These are phyloP conservation scores for Sclerurus mexicanus DNA, from an alignment of 2,113 vertebrate genomes.

Conservation along the genomic window DNA sequence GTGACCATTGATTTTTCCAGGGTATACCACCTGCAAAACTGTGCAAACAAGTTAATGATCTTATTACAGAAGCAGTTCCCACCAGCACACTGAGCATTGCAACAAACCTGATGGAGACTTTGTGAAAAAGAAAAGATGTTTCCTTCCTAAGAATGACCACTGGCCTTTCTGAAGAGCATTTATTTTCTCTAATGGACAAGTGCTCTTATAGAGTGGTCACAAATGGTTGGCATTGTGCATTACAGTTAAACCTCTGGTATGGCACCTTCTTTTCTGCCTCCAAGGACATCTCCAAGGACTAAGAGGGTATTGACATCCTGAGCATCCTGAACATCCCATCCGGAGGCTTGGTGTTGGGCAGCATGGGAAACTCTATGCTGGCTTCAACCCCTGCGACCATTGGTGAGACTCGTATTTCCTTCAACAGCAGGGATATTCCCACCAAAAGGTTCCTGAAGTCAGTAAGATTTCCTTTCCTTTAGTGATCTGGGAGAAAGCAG, in stretches of 20 bases:
- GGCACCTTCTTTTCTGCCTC: not conserved
- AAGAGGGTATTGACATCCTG: not conserved
- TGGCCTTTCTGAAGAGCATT: not conserved
- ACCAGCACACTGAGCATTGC: not conserved
- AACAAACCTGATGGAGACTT: not conserved
- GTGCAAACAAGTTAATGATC: not conserved
- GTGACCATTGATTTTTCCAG: not conserved
- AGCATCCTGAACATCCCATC: not conserved
- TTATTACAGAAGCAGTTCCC: not conserved
- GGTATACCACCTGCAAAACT: not conserved
- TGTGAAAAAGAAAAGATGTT: not conserved
- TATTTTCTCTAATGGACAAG: not conserved
- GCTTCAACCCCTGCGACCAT: not conserved
- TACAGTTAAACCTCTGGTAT: not conserved
- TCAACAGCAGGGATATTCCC: rapidly evolving
- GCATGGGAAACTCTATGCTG: not conserved
- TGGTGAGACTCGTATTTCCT: not conserved
- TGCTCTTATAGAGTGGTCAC: not conserved
- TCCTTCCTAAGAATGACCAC: not conserved
- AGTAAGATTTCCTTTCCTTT: not conserved
- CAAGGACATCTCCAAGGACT: not conserved
- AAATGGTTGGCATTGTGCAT: not conserved
- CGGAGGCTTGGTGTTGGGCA: rapidly evolving
- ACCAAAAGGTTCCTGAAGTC: not conserved
- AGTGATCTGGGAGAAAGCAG: not conserved